Base-by-base conservation (phyloP, 2,113 vertebrate genomes). In the Eublepharis macularius region DNA sequence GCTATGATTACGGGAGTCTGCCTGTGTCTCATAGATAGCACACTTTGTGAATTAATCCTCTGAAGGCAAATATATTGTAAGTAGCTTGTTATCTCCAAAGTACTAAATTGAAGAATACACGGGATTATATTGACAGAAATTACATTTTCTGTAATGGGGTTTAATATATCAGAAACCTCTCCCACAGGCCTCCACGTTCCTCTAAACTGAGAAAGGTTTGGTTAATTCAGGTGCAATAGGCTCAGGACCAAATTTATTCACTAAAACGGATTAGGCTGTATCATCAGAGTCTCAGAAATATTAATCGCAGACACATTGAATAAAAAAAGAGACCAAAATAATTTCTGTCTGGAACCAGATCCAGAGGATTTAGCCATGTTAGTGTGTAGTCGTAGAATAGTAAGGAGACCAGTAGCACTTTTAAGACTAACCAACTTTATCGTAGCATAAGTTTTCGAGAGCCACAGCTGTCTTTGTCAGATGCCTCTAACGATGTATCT, bases 61-160 rank as follows among this genome's bases (percentile, higher is more conserved):
- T 94, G 96, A 96, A 98, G 97, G 97, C 97, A 97, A 97, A 97
- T 97, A 97, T 96, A 96, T 97, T 97, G 97, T 97, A 97, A 98
- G 97, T 96, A 97, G 96, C 96, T 95, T 94, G 95, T 97, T 97
- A 97, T 98, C 97, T 97, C 96, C 93, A 93, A 97, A 97, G 97
- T 96, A 97, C 97, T 97, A 96, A 98, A 98, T 96, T 96, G 97
- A 97, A 98, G 98, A 98, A 98, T 97, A 97, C 96, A 96, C 86
- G 92, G 96, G 97, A 98, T 98, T 98, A 98, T 97, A 97, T 97
- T 97, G 97, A 98, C 97, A 98, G 97, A 97, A 97, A 98, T 98
- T 98, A 97, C 96, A 96, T 96, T 97, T 97, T 97, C 95, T 95
- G 94, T 98, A 98, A 98, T 98, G 95, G 96, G 95, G 95, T 98